Evolutionary conservation across 1,140 invertebrate genomes (phyloP), one percentile per base, ranked within the genome.

Genomic region (Atta texana): DNA sequence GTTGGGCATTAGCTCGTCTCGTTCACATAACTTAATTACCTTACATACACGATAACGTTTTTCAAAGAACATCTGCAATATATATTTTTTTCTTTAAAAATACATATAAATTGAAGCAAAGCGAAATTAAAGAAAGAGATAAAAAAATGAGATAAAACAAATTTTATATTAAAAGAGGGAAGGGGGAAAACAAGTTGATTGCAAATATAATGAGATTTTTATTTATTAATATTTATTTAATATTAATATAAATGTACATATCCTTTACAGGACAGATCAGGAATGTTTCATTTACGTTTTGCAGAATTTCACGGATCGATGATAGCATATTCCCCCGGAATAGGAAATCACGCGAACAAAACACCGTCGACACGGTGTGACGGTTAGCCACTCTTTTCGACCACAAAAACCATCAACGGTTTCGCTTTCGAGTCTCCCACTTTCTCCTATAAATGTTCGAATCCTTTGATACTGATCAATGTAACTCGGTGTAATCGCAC

Each of bases 11-110:
- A 94, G 85, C 81, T 92, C 86, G 90, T 86, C 88, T 92, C 87
- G 63, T 76, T 69, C 64, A 18, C 76, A 75, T 94, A 94, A 95
- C 89, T 94, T 87, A 91, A 94, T 94, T 94, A 94, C 85, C 91
- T 44, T 89, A 91, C 85, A 91, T 91, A 69, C 59, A 80, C 66
- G 34, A 57, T 85, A 86, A 87, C 64, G n/a, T 51, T 63, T 78
- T 80, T 87, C 69, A 51, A 49, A 59, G 31, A 24, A 74, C 0
- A 57, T 74, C 49, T 5, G 8, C 16, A 28, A 14, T 34, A 34
- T 18, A 14, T 34, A 34, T 18, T 28, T 49, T 49, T 21, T 75
- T 75, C n/a, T 63, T 66, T 2, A 53, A 85, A 63, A 51, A 24
- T 66, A 44, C 3, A 1, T 16, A 12, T 0, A 68, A 44, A 44